Percentiles rank a stretch among this genome's conserved stretches.
Conservation (phyloP, 1,140 invertebrate genomes). For the Brachionus asplanchnoidis region DNA sequence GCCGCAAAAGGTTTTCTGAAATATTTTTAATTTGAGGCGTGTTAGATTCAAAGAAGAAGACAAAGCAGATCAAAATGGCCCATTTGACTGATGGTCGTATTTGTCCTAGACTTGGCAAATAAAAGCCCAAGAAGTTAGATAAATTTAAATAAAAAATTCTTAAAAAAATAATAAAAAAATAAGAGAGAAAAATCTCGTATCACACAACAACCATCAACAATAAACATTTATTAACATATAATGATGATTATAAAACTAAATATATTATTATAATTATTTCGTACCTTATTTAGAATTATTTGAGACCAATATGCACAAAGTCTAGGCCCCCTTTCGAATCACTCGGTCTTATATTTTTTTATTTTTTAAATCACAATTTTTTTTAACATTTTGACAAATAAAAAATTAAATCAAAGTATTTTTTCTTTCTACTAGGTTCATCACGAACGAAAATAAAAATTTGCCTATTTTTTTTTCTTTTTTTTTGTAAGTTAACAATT, state of each 20-base stretch:
- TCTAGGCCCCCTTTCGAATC: neutral
- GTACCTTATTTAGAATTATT: neutral
- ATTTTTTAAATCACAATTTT: too few species aligned
- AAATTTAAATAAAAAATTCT: neutral
- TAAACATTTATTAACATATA: slow-evolving; percentile 38
- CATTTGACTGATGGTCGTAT: neutral
- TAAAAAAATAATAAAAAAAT: neutral
- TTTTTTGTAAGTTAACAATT: neutral
- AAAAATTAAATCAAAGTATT: neutral
- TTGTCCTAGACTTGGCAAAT: neutral
- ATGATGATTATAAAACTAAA: slow-evolving; percentile 32
- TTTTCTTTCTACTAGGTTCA: neutral
- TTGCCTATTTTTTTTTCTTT: neutral
- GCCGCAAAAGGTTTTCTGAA: neutral
- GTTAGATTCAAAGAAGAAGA: neutral
- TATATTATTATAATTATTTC: slow-evolving; percentile 5
- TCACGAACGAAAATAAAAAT: neutral
- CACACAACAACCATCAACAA: slow-evolving; percentile 36
- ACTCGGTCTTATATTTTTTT: too few species aligned
- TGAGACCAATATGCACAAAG: neutral
- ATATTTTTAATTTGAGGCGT: neutral
- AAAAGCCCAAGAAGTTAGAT: neutral
- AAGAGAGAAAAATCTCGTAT: neutral
- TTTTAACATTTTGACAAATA: neutral
- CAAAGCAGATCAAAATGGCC: neutral